Conservation (phyloP, 2,797 vertebrate species). For the Onychomys torridus region DNA sequence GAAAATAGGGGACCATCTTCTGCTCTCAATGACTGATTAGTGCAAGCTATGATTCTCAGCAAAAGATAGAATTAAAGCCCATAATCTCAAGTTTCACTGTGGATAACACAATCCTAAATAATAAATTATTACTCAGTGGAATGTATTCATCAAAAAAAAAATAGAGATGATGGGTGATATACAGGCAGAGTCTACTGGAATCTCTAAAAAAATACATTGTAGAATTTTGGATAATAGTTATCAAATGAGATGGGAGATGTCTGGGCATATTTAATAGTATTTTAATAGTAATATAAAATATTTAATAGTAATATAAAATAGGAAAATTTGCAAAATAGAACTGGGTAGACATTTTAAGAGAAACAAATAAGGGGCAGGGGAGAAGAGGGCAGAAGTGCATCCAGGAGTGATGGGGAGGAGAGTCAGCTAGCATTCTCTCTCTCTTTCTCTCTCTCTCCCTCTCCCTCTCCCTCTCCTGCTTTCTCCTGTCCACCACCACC, state of each 20-base stretch:
- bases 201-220: neutral
- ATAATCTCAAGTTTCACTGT: neutral
- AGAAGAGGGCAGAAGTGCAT: neutral
- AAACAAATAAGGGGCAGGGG: neutral
- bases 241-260: neutral
- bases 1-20: neutral
- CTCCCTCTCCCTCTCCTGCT: too few relatives aligned
- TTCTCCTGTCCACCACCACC: neutral
- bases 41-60: neutral
- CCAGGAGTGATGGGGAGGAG: neutral
- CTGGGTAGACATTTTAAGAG: neutral
- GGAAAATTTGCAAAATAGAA: neutral
- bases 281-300: neutral
- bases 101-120: neutral
- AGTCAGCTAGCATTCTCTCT: too few relatives aligned
- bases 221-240: neutral
- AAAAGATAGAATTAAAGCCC: neutral
- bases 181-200: neutral
- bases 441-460: neutral
- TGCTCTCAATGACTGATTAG: neutral
- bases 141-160: slow-evolving; percentile 31
- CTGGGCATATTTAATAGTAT: neutral
- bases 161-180: neutral
- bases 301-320: neutral
- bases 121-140: slow-evolving; percentile 1